Conservation (phyloP, 2,888 invertebrate genomes). For the Agrotis segetum region DNA sequence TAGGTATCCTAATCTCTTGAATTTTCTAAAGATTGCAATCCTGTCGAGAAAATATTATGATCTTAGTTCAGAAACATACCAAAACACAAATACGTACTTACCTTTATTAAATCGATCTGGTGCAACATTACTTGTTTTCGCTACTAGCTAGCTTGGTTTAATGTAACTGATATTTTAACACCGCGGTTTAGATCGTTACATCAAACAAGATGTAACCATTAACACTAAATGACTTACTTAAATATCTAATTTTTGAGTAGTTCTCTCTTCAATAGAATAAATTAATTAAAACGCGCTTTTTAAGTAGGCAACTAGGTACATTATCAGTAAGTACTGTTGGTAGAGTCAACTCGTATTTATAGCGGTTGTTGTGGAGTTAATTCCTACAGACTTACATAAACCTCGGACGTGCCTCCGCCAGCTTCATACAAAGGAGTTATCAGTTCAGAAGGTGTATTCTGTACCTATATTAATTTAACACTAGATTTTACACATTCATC, state of each 20-base stretch:
- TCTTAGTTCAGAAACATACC: too few species aligned
- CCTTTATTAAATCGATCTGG: too few species aligned
- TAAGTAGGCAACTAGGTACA: not conserved
- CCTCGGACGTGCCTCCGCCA: conserved; percentile 53
- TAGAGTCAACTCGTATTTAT: conserved; percentile 24
- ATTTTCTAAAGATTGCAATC: too few species aligned
- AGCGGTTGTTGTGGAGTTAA: conserved; percentile 45
- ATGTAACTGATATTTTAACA: too few species aligned
- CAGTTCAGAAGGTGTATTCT: not conserved
- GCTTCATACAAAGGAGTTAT: not conserved
- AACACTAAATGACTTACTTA: too few species aligned
- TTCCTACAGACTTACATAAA: conserved; percentile 57
- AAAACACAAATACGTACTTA: too few species aligned
- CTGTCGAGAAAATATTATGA: too few species aligned
- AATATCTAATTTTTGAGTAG: not conserved
- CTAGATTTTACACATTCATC: not conserved
- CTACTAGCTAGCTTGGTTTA: too few species aligned
- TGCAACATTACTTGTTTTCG: too few species aligned
- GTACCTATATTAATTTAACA: not conserved
- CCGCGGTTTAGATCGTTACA: too few species aligned
- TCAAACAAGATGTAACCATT: too few species aligned
- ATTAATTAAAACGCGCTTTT: conserved; percentile 36
- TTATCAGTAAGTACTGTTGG: not conserved
- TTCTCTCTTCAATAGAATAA: conserved; percentile 8
- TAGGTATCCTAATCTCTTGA: too few species aligned